phyloP scores from a whole-genome alignment of 2,113 vertebrate species.

The Prunella fulvescens region DNA sequence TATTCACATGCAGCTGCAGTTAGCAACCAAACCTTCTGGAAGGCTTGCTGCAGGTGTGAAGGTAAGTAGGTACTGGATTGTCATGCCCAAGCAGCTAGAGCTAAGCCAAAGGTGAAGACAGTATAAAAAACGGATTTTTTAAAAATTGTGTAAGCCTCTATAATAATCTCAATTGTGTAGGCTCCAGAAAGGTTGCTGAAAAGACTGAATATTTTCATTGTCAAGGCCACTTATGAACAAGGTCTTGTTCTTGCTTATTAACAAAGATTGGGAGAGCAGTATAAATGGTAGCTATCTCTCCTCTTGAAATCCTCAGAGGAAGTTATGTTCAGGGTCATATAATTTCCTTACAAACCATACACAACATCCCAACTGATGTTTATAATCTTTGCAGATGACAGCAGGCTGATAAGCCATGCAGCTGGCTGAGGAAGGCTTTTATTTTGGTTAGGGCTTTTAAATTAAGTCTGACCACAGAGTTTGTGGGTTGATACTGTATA shows the following conservation, averaged over 20 bases:
- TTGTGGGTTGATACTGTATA: neutral
- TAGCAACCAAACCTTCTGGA: neutral
- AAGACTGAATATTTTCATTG: neutral
- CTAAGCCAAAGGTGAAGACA: neutral
- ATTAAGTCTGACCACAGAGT: neutral
- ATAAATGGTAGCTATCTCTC: neutral
- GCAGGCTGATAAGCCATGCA: neutral
- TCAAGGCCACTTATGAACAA: neutral
- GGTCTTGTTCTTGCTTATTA: neutral
- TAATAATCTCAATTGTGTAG: neutral
- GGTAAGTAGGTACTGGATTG: neutral
- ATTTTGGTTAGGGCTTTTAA: neutral
- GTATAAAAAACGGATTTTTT: neutral
- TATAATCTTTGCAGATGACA: neutral
- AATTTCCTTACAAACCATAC: neutral
- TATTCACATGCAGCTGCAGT: neutral
- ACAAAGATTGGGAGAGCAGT: neutral
- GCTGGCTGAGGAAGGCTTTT: neutral
- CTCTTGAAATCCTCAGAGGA: neutral
- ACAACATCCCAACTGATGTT: neutral
- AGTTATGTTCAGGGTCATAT: neutral
- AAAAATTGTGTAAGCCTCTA: neutral
- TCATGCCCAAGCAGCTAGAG: neutral
- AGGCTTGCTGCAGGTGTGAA: neutral
- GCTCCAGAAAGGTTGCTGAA: neutral